Base-by-base conservation (phyloP, 2,888 invertebrate genomes). In the Beris morrisii region DNA sequence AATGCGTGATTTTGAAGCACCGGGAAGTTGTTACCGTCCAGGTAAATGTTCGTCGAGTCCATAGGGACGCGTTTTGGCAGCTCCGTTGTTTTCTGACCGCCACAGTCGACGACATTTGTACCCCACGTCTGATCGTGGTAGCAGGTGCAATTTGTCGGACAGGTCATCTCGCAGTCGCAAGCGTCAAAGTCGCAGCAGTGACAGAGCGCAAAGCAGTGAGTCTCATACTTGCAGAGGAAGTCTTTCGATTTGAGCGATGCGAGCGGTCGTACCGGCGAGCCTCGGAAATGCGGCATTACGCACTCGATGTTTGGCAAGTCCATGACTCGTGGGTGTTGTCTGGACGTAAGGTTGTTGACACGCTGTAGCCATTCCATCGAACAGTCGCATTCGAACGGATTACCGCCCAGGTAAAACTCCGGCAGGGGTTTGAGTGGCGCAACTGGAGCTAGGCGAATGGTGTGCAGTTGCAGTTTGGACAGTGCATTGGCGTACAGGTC, bases 101-200 rank as follows among this genome's bases (percentile, higher is more conserved):
- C 92, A 79, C 95, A 95, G 78, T 95, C 95, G 55, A 95, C 94
- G 13, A 95, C 93, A 79, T 95, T 95, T 56, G 93, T 93, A 72
- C 90, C 90, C 94, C 95, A 96, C 66, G 93, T 89, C 79, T 93
- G 92, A 78, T 97, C 96, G 81, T 95, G 94, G 82, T 94, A 96
- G 79, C 97, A 97, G 72, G 92, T 90, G 83, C 97, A 97, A 73
- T 93, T 93, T 74, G 87, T 87, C 52, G 97, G 97, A 76, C 97
- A 97, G 69, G 93, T 94, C 93, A 95, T 96, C 84, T 96, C 94
- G 82, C 97, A 97, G 82, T 97, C 96, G 81, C 97, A 97, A 69
- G 93, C 94, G 79, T 95, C 95, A 77, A 94, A 96, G 78, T 95
- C 95, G 80, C 97, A 97, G 82, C 97, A 97, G 78, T 95, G 93